Evolutionary conservation across 2,113 vertebrate species (phyloP).

Genomic region (Campylorhamphus procurvoides): DNA sequence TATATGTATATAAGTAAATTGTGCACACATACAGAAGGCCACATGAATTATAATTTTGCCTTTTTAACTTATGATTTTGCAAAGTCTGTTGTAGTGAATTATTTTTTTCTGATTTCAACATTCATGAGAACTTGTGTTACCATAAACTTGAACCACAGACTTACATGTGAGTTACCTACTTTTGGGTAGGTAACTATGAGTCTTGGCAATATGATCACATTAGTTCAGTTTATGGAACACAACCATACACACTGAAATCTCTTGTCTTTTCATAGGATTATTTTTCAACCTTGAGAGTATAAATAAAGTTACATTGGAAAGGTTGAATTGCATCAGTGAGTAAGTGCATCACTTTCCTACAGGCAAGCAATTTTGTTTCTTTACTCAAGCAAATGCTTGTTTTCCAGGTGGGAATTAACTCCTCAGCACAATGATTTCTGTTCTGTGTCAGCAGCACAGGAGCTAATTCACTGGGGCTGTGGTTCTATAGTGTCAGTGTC

Average conservation of each 20-base stretch:
- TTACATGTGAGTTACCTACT: not conserved
- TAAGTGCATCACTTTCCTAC: not conserved
- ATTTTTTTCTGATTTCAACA: not conserved
- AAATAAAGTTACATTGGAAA: not conserved
- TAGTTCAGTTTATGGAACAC: not conserved
- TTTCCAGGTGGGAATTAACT: slow-evolving; percentile 19
- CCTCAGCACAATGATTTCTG: not conserved
- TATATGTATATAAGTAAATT: slow-evolving; percentile 22
- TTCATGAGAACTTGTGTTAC: not conserved
- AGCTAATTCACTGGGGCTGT: not conserved
- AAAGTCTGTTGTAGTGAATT: not conserved
- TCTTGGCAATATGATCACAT: not conserved
- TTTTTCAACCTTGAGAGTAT: not conserved
- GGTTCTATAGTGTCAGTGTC: not conserved
- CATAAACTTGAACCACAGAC: not conserved
- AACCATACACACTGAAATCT: not conserved
- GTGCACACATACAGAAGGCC: not conserved
- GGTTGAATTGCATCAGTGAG: not conserved
- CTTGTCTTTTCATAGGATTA: not conserved
- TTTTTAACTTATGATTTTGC: not conserved
- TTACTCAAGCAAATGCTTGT: not conserved
- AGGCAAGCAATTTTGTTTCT: not conserved
- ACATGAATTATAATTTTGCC: not conserved
- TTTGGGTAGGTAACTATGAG: not conserved
- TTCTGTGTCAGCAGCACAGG: not conserved